These are phyloP conservation scores for Orientallactaga bullata DNA, from an alignment of 2,113 vertebrate species.

Conservation along the genomic window DNA sequence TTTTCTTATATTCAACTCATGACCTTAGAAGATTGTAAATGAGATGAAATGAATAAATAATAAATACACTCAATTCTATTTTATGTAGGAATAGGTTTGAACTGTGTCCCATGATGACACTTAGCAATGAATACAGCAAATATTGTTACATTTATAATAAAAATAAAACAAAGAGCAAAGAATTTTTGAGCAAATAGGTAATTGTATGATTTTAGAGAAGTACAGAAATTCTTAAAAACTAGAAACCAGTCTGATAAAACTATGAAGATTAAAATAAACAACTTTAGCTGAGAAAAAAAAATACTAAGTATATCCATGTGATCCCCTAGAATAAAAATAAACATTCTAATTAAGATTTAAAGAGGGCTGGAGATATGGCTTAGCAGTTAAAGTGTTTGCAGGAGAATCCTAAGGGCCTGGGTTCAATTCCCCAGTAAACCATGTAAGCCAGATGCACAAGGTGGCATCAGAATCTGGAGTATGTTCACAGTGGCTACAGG, in stretches of 20 bases:
- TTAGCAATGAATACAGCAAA: neutral
- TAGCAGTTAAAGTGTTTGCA: too few species aligned
- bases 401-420: too few species aligned
- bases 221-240: neutral
- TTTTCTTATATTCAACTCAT: neutral
- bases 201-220: neutral
- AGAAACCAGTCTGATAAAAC: neutral
- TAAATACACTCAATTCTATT: neutral
- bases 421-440: too few species aligned
- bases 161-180: neutral
- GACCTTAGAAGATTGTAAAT: slow-evolving; percentile 6
- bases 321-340: neutral
- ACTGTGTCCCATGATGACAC: neutral
- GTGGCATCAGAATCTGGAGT: too few species aligned
- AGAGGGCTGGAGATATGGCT: neutral
- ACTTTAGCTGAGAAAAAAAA: neutral
- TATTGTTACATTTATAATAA: slow-evolving; percentile 18
- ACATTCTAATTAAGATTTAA: neutral
- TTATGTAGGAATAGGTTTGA: neutral
- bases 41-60: slow-evolving; percentile 13
- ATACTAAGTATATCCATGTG: neutral
- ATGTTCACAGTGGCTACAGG: too few species aligned
- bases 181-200: slow-evolving; percentile 1
- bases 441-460: too few species aligned
- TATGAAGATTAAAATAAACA: slow-evolving; percentile 16